These are phyloP conservation scores for Frankliniella intonsa DNA, from an alignment of 2,888 invertebrate genomes.

Conservation along the genomic window DNA sequence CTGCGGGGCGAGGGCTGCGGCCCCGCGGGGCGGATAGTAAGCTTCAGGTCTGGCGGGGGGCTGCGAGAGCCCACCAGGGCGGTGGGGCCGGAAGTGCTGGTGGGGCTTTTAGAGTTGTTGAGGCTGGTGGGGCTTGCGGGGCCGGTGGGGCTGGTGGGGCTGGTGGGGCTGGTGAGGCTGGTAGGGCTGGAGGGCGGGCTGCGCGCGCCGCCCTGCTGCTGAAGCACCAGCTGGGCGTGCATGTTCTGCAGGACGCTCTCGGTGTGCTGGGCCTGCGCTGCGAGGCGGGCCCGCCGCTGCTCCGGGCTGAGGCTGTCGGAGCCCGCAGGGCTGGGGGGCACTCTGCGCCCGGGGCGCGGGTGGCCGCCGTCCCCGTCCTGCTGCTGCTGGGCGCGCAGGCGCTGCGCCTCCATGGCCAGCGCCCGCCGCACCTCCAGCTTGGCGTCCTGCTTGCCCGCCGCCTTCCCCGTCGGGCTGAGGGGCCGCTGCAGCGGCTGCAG, in stretches of 20 bases:
- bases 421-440: conserved; percentile 3
- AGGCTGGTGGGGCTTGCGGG: no score
- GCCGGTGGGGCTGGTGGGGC: no score
- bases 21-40: neutral
- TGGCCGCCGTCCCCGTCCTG: neutral
- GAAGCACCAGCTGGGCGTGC: neutral
- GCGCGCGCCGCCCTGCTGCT: neutral
- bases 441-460: neutral
- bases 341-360: neutral
- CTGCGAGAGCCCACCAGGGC: neutral
- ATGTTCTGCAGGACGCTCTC: neutral
- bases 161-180: no score
- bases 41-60: neutral
- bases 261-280: conserved; percentile 1
- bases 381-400: conserved; percentile 1
- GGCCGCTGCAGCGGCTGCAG: neutral
- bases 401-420: conserved; percentile 4
- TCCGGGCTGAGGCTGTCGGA: neutral
- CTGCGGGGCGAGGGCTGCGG: neutral
- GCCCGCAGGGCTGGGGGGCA: neutral
- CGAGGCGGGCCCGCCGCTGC: neutral
- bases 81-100: neutral
- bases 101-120: no score
- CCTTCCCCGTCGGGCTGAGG: neutral
- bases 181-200: neutral